These are phyloP conservation scores for Zygogramma bicolorata DNA, from an alignment of 2,888 invertebrate genomes.

Conservation along the genomic window DNA sequence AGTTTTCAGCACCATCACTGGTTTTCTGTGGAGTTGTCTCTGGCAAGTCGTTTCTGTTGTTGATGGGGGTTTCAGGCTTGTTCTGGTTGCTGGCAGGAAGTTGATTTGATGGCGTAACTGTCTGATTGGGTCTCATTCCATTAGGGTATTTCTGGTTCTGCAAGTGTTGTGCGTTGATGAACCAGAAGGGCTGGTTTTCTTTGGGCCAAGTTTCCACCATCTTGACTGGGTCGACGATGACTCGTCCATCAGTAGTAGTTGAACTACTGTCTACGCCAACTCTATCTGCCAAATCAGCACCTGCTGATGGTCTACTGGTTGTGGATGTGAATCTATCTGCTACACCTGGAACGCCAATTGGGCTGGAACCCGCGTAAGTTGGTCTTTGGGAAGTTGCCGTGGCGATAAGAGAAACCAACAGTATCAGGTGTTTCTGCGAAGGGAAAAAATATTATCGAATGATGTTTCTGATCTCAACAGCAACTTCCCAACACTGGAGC, in stretches of 20 bases:
- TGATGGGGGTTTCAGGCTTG: not conserved
- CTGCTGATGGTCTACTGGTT: not conserved
- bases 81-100: not conserved
- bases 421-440: conserved; percentile 14
- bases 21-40: not conserved
- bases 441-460: not conserved
- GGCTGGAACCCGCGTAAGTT: conserved; percentile 72
- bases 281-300: conserved; percentile 65
- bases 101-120: not conserved
- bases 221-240: conserved; percentile 73
- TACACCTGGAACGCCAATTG: conserved; percentile 73
- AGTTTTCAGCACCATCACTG: not conserved
- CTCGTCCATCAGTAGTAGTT: conserved; percentile 74
- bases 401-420: conserved; percentile 20
- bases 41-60: not conserved
- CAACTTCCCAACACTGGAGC: too few relatives aligned
- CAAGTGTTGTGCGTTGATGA: conserved; percentile 76
- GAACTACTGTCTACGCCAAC: conserved; percentile 68
- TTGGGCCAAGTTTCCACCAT: conserved; percentile 74
- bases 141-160: conserved; percentile 62
- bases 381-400: conserved; percentile 71
- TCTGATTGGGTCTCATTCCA: not conserved
- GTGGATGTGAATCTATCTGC: conserved; percentile 55
- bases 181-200: conserved; percentile 81
- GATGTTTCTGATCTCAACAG: too few relatives aligned